Evolutionary conservation across 2,113 vertebrate genomes (phyloP).

Genomic region (Scolopax mira): DNA sequence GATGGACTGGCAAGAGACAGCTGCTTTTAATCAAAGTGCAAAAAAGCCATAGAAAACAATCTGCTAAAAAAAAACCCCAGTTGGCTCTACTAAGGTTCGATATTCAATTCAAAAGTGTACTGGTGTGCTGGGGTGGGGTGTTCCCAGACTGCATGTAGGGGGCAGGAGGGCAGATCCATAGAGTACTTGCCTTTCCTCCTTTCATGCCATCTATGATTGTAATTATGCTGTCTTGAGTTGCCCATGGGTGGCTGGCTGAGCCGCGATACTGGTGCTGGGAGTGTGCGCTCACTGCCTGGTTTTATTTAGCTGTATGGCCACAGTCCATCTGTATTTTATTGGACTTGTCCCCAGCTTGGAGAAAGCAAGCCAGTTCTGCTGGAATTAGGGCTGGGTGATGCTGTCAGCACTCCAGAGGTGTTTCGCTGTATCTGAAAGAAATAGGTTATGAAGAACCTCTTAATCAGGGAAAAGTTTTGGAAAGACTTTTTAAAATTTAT

Average conservation of each 20-base stretch:
- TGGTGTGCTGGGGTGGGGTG: neutral
- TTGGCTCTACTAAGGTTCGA: neutral
- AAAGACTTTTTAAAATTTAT: neutral
- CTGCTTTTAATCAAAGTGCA: neutral
- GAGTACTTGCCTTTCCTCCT: neutral
- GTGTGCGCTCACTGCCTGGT: rapidly evolving
- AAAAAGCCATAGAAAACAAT: neutral
- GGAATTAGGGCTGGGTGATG: neutral
- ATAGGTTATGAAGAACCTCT: neutral
- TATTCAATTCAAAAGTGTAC: neutral
- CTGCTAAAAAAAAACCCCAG: neutral
- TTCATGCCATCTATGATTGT: neutral
- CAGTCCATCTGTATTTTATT: neutral
- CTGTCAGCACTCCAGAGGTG: neutral
- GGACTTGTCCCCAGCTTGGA: neutral
- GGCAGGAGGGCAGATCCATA: neutral
- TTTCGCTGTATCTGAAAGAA: neutral
- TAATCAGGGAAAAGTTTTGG: neutral
- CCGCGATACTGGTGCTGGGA: rapidly evolving
- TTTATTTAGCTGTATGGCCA: neutral
- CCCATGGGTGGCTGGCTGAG: rapidly evolving
- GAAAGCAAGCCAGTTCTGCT: neutral
- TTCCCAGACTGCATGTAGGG: neutral
- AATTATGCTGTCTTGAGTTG: neutral
- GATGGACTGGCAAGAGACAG: neutral